phyloP scores from a whole-genome alignment of 2,888 invertebrate species.

The Lasius platythorax region DNA sequence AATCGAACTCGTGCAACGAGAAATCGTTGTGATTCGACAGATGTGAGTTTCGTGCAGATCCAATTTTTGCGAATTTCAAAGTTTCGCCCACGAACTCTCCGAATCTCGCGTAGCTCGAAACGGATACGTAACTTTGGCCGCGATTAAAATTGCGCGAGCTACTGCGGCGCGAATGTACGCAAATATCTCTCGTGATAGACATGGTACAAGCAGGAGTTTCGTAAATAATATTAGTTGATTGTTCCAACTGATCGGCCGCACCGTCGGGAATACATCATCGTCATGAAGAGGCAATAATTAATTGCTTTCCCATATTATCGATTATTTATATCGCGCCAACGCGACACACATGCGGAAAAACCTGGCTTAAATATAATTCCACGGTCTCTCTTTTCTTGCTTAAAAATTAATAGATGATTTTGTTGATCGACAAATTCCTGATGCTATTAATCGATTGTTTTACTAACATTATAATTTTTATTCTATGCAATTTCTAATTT shows the following conservation, averaged over 20 bases:
- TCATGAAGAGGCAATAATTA: conserved; percentile 46
- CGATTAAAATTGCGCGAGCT: conserved; percentile 45
- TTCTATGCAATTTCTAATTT: neutral
- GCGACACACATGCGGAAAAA: neutral
- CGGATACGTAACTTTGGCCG: conserved; percentile 42
- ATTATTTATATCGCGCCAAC: conserved; percentile 35
- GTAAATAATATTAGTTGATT: conserved; percentile 45
- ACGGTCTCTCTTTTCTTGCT: neutral
- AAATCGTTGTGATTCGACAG: conserved; percentile 21
- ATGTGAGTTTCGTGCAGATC: conserved; percentile 5
- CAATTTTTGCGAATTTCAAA: conserved; percentile 45
- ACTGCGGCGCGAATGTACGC: neutral
- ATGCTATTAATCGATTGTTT: neutral
- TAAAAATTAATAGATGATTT: neutral
- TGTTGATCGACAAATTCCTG: neutral
- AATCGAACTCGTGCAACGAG: conserved; percentile 23
- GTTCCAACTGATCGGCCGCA: conserved; percentile 36
- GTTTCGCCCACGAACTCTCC: conserved; percentile 30
- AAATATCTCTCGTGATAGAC: conserved; percentile 43
- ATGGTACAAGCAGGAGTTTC: conserved; percentile 38
- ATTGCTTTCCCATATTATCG: conserved; percentile 38
- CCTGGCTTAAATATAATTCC: neutral
- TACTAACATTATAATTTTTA: neutral
- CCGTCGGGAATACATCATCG: conserved; percentile 34
- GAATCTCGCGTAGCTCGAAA: conserved; percentile 20